Evolutionary conservation across 2,888 invertebrate species (phyloP).

Genomic region (Buathra laborator): DNA sequence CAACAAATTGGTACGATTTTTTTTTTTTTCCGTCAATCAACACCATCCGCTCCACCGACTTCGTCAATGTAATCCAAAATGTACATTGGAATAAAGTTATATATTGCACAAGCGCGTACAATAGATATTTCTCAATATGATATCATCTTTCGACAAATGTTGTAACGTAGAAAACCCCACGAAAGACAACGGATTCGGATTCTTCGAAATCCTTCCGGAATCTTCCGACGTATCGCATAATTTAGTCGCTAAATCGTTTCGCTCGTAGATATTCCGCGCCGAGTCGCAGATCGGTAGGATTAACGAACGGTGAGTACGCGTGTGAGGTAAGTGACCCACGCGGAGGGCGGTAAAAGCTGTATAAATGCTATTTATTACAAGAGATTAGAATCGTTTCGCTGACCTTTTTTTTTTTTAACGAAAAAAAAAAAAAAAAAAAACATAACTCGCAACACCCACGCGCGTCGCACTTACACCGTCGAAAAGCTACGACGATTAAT

Average conservation of each 20-base stretch:
- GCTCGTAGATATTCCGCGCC: background rate
- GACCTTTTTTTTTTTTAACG: slow-evolving; percentile 10
- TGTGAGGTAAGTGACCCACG: background rate
- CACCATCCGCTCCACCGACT: background rate
- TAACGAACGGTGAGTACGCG: background rate
- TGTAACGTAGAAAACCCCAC: background rate
- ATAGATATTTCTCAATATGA: background rate
- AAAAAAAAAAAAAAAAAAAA: background rate
- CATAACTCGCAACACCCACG: background rate
- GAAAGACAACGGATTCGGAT: too few relatives aligned
- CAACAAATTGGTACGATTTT: background rate
- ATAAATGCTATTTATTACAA: slow-evolving; percentile 39
- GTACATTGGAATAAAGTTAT: slow-evolving; percentile 31
- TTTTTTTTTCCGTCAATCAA: background rate
- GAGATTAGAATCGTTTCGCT: background rate
- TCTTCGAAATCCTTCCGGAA: too few relatives aligned
- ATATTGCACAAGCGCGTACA: slow-evolving; percentile 47
- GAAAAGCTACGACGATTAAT: background rate
- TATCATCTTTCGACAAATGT: background rate
- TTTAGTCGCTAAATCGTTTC: background rate
- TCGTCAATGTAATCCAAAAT: slow-evolving; percentile 18
- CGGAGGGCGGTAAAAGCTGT: slow-evolving; percentile 24
- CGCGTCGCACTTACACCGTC: background rate
- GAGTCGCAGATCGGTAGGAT: background rate
- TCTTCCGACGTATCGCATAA: background rate